phyloP scores from a whole-genome alignment of 1,140 invertebrate genomes.

The Achatina immaculata region DNA sequence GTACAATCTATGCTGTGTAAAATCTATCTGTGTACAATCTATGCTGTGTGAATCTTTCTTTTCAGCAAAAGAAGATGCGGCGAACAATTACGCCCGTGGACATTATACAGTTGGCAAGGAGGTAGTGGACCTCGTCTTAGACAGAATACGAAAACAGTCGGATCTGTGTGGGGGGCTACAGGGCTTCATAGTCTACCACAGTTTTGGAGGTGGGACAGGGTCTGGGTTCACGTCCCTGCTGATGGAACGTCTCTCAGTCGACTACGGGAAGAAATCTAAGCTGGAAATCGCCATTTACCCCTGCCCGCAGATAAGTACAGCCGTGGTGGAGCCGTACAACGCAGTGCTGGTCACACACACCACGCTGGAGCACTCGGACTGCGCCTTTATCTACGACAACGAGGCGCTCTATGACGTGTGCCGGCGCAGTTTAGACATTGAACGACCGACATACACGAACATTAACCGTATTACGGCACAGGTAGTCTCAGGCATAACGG shows the following conservation, averaged over 20 bases:
- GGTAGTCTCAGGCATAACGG: constrained; percentile 78
- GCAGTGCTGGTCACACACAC: constrained; percentile 42
- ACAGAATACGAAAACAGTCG: constrained; percentile 44
- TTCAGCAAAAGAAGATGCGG: constrained; percentile 49
- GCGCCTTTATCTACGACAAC: constrained; percentile 66
- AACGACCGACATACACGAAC: constrained; percentile 85
- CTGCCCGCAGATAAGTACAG: constrained; percentile 65
- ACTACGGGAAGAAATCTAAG: no score
- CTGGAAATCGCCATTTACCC: constrained; percentile 76
- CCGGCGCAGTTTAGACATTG: constrained; percentile 79
- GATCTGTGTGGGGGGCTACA: constrained; percentile 54
- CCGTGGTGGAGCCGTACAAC: constrained; percentile 50
- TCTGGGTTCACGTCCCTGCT: constrained; percentile 89
- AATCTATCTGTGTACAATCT: no score
- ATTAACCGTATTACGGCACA: constrained; percentile 84
- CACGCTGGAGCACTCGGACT: constrained; percentile 61
- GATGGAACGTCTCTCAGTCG: constrained; percentile 88
- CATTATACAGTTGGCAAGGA: constrained; percentile 80
- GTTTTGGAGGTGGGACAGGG: constrained; percentile 78
- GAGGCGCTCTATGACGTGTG: constrained; percentile 67
- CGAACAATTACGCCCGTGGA: no score
- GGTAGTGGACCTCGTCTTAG: constrained; percentile 74
- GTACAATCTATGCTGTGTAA: no score
- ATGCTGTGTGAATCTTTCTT: constrained; percentile 24
- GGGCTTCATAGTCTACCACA: constrained; percentile 49